Evolutionary conservation across 1,140 invertebrate species (phyloP), one percentile per base, ranked within the genome.

Genomic region (Orchesella cincta): DNA sequence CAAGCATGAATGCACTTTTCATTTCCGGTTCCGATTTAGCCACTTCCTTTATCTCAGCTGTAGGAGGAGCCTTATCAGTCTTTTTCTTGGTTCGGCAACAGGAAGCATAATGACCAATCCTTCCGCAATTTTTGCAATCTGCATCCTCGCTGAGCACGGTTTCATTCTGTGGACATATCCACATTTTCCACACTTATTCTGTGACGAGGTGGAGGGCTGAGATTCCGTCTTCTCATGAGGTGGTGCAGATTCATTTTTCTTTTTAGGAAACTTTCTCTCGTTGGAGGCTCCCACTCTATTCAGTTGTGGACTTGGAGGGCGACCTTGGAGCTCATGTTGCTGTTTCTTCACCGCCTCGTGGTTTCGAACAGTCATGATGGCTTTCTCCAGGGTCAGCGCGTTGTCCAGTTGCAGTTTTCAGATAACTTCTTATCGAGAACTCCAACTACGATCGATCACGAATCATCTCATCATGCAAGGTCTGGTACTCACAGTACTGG

Each of bases 391-490:
- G 0, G 78, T 83, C 16, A 83, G 76, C 26, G 81, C 39, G 14
- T 29, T 5, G 39, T 74, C 71, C 3, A 83, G 46, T 71, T 83
- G 83, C 39, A 85, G 29, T 28, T 78, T 77, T 84, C 81, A 1
- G 78, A 81, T 14, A 83, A 73, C 75, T 81, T 81, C 0, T 34
- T 52, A 72, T 85, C 81, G 14, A 26, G 34, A n/a, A 84, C 74
- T n/a, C 74, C 74, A 33, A 62, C 74, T 16, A 75, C 29, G 36
- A 76, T 70, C 62, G 34, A 34, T 76, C 64, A 1, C 75, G 70
- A 23, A 77, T 51, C 76, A 73, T 72, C 20, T 77, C 76, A 1
- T 78, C 76, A 31, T 36, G 46, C 23, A 54, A 34, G 14, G n/a
- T 23, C 3, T 29, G 0, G 20, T 73, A 77, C n/a, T 46, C n/a